A percentile compares a stretch with the other conserved stretches of the same genome.
Conservation (phyloP, 2,888 invertebrate genomes). For the Cephus sareptanus region DNA sequence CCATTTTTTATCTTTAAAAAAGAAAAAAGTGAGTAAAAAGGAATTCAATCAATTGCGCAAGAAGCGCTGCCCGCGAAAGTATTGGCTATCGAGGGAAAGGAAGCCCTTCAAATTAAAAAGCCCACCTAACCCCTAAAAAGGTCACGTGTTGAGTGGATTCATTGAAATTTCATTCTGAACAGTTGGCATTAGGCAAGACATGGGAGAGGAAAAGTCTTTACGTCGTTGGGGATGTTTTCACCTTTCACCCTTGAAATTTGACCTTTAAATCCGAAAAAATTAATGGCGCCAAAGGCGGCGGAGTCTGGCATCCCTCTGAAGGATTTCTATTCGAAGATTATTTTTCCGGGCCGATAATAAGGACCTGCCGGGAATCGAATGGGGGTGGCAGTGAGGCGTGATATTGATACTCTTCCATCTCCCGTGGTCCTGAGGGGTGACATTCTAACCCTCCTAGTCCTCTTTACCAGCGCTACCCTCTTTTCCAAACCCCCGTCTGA, state of each 20-base stretch:
- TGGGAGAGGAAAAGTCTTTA: not conserved
- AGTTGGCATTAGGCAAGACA: not conserved
- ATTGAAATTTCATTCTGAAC: not conserved
- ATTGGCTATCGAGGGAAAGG: not conserved
- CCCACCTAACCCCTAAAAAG: not conserved
- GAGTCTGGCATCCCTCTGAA: not conserved
- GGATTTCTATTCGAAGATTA: constrained; percentile 45
- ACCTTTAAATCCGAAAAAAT: constrained; percentile 20
- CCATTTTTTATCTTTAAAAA: not conserved
- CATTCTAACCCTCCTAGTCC: constrained; percentile 35
- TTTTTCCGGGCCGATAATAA: constrained; percentile 55
- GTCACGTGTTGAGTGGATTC: not conserved
- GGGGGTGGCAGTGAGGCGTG: constrained; percentile 56
- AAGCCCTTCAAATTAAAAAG: not conserved
- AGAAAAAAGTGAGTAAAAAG: not conserved
- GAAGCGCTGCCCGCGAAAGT: not conserved
- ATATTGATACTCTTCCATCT: constrained; percentile 60
- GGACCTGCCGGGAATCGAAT: constrained; percentile 22
- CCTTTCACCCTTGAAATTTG: constrained; percentile 24
- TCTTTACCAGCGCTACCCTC: not conserved
- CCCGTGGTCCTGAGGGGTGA: constrained; percentile 39
- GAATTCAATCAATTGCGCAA: not conserved
- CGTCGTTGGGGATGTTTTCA: not conserved
- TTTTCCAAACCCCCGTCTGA: not conserved
- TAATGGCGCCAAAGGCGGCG: not conserved